Conservation (phyloP, 2,113 vertebrate species). For the Martes martes region DNA sequence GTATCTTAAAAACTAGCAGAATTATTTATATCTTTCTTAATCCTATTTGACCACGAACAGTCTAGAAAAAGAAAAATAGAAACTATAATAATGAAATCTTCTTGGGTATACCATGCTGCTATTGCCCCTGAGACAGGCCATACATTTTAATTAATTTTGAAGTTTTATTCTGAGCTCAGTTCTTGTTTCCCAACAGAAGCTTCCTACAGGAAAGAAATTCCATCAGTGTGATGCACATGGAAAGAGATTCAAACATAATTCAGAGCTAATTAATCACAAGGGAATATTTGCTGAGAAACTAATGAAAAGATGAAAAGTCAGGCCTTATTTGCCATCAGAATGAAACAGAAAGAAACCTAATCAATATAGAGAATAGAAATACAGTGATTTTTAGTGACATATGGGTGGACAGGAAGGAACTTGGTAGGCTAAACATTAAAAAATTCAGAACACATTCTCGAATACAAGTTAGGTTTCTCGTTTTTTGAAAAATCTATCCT, state of each 20-base stretch:
- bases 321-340: not conserved
- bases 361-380: constrained; percentile 26
- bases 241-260: constrained; percentile 50
- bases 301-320: not conserved
- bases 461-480: not conserved
- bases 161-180: not conserved
- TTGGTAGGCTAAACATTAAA: not conserved
- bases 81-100: constrained; percentile 6
- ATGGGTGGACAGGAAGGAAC: not conserved
- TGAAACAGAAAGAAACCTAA: constrained; percentile 4
- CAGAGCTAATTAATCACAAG: constrained; percentile 55
- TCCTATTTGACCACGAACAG: not conserved
- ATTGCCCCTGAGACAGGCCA: not conserved
- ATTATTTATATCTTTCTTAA: not conserved
- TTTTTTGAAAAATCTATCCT: not conserved
- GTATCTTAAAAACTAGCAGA: not conserved
- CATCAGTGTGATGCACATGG: not conserved
- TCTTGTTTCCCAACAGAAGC: constrained; percentile 17
- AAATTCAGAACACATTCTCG: not conserved
- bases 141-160: constrained; percentile 45
- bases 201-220: constrained; percentile 22
- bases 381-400: not conserved
- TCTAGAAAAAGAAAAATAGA: not conserved
- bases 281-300: not conserved
- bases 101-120: not conserved